Conservation (phyloP, 2,888 invertebrate species). For the Trachelus iudaicus region DNA sequence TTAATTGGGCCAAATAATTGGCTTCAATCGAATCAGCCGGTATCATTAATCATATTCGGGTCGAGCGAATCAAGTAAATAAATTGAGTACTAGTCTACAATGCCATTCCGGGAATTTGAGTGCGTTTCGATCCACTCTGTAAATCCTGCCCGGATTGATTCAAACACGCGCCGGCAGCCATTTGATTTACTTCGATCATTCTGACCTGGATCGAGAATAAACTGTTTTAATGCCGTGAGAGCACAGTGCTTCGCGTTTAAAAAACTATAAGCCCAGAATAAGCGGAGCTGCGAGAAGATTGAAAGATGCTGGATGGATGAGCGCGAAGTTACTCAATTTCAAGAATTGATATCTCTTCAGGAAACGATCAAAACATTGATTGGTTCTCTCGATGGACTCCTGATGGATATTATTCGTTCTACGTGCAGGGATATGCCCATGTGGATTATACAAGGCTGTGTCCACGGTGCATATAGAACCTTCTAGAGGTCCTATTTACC, state of each 20-base stretch:
- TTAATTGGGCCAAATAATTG: conserved; percentile 34
- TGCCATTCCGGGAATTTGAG: not conserved
- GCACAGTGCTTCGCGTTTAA: not conserved
- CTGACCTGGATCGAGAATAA: not conserved
- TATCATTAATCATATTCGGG: not conserved
- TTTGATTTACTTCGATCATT: not conserved
- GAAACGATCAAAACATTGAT: not conserved
- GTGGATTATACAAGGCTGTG: not conserved
- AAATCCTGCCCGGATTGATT: not conserved
- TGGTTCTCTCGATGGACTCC: not conserved
- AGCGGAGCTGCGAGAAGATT: not conserved
- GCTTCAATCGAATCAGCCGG: conserved; percentile 17
- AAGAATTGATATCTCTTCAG: not conserved
- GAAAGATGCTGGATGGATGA: too few relatives aligned
- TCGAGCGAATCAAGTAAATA: not conserved
- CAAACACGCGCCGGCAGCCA: not conserved
- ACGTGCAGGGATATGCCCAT: not conserved
- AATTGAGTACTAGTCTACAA: not conserved
- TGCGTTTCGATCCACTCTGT: not conserved
- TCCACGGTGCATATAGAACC: not conserved
- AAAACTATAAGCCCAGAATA: not conserved
- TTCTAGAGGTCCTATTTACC: not conserved
- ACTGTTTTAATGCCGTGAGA: not conserved
- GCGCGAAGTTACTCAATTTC: not conserved
- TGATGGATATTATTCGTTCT: not conserved